These are phyloP conservation scores for Fringilla coelebs DNA, from an alignment of 2,797 vertebrate species.

Conservation along the genomic window DNA sequence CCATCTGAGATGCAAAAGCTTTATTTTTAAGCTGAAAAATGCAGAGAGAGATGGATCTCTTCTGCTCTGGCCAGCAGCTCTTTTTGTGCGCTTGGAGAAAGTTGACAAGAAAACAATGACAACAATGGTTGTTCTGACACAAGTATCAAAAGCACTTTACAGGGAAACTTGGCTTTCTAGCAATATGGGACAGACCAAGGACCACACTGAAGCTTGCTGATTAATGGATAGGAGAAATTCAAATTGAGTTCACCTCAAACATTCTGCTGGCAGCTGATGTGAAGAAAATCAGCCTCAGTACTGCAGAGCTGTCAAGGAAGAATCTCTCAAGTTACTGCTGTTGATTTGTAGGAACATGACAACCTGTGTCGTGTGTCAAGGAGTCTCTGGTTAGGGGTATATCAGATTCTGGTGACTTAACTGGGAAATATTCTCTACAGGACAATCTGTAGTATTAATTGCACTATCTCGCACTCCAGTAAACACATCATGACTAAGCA, in stretches of 20 bases:
- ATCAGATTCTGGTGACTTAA: neutral
- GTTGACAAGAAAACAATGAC: neutral
- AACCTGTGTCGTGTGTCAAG: rapidly evolving
- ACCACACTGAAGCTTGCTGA: neutral
- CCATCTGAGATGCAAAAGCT: neutral
- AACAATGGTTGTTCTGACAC: neutral
- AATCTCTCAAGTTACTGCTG: neutral
- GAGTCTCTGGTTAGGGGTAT: neutral
- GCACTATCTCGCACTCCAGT: neutral
- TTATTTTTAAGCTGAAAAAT: neutral
- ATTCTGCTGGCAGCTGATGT: neutral
- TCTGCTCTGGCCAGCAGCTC: neutral
- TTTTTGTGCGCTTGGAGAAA: neutral
- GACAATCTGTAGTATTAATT: neutral
- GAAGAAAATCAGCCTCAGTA: neutral
- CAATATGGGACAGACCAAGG: neutral
- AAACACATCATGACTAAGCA: neutral
- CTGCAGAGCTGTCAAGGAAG: neutral
- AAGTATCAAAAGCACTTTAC: neutral
- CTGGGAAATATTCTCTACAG: neutral
- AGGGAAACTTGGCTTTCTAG: neutral
- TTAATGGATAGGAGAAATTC: neutral
- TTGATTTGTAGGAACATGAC: neutral
- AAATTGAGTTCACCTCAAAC: neutral
- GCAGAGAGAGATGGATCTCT: neutral